Base-by-base conservation (phyloP, 2,113 vertebrate genomes). In the Rallus limicola region DNA sequence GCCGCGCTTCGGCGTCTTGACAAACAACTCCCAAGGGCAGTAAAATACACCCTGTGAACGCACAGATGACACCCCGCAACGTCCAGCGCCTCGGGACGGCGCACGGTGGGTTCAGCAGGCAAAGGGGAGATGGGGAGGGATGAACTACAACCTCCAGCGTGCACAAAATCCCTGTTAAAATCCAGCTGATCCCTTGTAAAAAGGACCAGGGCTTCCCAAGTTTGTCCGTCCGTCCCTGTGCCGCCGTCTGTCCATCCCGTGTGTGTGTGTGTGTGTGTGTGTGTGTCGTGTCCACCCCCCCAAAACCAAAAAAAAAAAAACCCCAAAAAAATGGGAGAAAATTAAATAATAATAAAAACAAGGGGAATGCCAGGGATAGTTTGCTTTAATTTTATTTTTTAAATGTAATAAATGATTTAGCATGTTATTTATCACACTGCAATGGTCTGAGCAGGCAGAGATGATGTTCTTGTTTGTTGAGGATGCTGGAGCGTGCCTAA, bases 111-210 rank as follows among this genome's bases (percentile, higher is more conserved):
- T 60, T 82, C 75, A 82, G 53, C 33, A 13, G 38, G 75, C 38
- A 34, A 64, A 82, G 50, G 80, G 83, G 31, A 84, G 31, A 29
- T 0, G 3, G 56, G 16, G 40, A 40, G 13, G 83, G 44, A 65
- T 65, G 72, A 91, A 91, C 91, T 18, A 89, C 93, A 95, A 78
- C 64, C 64, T 58, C 69, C 7, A 4, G 11, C 9, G 60, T 15
- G 29, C 38, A 23, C 50, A 18, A 88, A 93, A 95, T 92, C 89
- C 86, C 71, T 86, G 93, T 87, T 90, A 69, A 92, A 96, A 95
- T 95, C 6, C 6, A 74, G 68, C 80, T 88, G 76, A 96, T 77
- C 68, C 69, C 82, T 86, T 58, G 86, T 69, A 68, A 88, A 88
- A 96, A 92, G 46, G 29, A 64, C 69, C 89, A 56, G 52, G 55